Evolutionary conservation across 2,113 vertebrate genomes (phyloP).

Genomic region (Tetrao urogallus): DNA sequence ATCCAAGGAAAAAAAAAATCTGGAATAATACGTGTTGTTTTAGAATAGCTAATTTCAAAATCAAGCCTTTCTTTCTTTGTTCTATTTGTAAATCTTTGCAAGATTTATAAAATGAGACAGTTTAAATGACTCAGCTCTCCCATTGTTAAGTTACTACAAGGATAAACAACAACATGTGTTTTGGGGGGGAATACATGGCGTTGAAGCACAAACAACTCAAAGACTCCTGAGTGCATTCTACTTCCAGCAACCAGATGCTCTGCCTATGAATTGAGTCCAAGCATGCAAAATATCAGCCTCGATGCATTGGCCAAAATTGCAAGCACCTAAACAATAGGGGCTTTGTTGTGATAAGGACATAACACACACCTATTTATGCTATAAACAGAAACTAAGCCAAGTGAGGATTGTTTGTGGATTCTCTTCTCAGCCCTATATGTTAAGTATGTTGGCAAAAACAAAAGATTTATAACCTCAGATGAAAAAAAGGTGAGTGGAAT

Average conservation of each 20-base stretch:
- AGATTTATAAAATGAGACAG: constrained; percentile 19
- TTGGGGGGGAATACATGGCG: neutral
- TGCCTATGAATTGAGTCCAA: neutral
- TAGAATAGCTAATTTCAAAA: constrained; percentile 5
- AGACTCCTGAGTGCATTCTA: neutral
- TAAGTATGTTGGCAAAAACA: neutral
- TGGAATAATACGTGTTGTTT: neutral
- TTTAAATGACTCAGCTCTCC: constrained; percentile 26
- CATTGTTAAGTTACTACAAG: neutral
- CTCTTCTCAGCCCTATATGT: too few species aligned
- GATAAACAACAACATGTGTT: constrained; percentile 24
- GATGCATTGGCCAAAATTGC: neutral
- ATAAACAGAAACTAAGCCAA: neutral
- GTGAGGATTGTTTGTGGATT: neutral
- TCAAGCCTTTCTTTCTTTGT: neutral
- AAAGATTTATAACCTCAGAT: neutral
- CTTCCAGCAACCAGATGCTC: neutral
- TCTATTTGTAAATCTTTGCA: constrained; percentile 2
- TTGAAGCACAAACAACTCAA: neutral
- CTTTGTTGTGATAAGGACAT: neutral
- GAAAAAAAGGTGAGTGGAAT: neutral
- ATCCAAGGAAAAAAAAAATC: neutral
- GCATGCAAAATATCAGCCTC: neutral
- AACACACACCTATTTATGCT: neutral
- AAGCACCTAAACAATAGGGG: neutral